Evolutionary conservation across 2,797 vertebrate genomes (phyloP).

Genomic region (Gymnoscopelus microlampas): DNA sequence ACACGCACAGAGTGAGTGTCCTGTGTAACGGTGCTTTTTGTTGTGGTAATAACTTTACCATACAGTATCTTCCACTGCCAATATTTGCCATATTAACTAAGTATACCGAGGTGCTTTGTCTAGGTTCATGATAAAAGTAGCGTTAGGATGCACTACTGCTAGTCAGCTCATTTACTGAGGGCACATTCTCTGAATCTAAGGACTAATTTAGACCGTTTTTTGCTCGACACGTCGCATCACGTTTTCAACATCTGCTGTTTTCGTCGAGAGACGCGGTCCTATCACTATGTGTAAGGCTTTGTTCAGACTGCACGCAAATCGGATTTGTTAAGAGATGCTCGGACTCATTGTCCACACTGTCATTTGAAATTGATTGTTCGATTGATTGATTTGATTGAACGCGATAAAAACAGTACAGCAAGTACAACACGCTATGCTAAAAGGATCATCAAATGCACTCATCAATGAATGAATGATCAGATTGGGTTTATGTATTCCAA

Average conservation of each 20-base stretch:
- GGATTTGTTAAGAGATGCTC: background rate
- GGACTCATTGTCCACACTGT: too few relatives aligned
- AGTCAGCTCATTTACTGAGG: slow-evolving; percentile 26
- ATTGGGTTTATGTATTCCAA: too few relatives aligned
- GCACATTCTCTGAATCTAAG: slow-evolving; percentile 13
- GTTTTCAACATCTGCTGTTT: too few relatives aligned
- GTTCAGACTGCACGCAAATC: background rate
- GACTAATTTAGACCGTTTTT: background rate
- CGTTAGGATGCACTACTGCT: slow-evolving; percentile 38
- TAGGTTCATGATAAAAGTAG: slow-evolving; percentile 20
- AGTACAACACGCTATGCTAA: too few relatives aligned
- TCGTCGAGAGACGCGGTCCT: too few relatives aligned
- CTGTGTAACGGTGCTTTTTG: slow-evolving; percentile 38
- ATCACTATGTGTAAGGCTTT: too few relatives aligned
- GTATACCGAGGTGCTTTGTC: slow-evolving; percentile 43
- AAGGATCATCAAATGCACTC: too few relatives aligned
- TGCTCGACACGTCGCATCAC: too few relatives aligned
- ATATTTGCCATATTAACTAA: slow-evolving; percentile 34
- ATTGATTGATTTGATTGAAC: too few relatives aligned
- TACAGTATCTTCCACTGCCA: slow-evolving; percentile 32
- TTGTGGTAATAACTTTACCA: background rate
- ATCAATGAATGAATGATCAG: too few relatives aligned
- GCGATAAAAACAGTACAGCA: too few relatives aligned
- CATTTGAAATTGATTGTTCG: too few relatives aligned
- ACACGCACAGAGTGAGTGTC: background rate